Conservation (phyloP, 2,113 vertebrate species). For the Callionymus lyra region DNA sequence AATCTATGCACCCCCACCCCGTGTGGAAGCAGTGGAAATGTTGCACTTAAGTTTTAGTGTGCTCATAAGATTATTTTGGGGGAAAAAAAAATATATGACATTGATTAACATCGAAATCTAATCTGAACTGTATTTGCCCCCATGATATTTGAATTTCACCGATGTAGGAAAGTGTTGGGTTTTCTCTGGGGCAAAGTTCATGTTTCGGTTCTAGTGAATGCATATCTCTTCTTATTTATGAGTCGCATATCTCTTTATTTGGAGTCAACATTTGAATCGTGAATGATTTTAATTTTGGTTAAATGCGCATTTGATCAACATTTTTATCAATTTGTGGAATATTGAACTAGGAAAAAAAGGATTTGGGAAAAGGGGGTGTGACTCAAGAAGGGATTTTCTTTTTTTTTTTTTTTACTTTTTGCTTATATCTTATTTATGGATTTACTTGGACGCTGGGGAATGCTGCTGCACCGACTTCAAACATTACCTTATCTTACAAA, state of each 20-base stretch:
- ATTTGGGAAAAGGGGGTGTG: conserved; percentile 24
- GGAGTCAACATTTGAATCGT: conserved; percentile 37
- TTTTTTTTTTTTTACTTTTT: conserved; percentile 71
- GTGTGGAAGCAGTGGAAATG: too few relatives aligned
- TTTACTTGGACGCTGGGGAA: conserved; percentile 83
- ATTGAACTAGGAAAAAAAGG: conserved; percentile 53
- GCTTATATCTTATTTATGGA: conserved; percentile 88
- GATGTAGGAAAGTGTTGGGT: too few relatives aligned
- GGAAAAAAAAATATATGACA: too few relatives aligned
- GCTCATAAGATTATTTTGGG: too few relatives aligned
- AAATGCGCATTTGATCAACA: conserved; percentile 63
- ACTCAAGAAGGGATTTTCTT: conserved; percentile 27
- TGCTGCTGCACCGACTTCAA: conserved; percentile 82
- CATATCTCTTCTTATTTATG: too few relatives aligned
- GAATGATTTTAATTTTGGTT: conserved; percentile 43
- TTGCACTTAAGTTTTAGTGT: too few relatives aligned
- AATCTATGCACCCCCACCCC: too few relatives aligned
- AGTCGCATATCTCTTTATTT: conserved; percentile 9
- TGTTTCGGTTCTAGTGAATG: too few relatives aligned
- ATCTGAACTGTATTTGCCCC: too few relatives aligned
- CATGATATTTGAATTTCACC: too few relatives aligned
- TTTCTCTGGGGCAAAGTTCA: too few relatives aligned
- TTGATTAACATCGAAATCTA: too few relatives aligned
- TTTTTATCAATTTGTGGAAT: conserved; percentile 63
- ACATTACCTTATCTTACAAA: conserved; percentile 92